These are phyloP conservation scores for Glossophaga mutica DNA, from an alignment of 2,797 vertebrate species.

Conservation along the genomic window DNA sequence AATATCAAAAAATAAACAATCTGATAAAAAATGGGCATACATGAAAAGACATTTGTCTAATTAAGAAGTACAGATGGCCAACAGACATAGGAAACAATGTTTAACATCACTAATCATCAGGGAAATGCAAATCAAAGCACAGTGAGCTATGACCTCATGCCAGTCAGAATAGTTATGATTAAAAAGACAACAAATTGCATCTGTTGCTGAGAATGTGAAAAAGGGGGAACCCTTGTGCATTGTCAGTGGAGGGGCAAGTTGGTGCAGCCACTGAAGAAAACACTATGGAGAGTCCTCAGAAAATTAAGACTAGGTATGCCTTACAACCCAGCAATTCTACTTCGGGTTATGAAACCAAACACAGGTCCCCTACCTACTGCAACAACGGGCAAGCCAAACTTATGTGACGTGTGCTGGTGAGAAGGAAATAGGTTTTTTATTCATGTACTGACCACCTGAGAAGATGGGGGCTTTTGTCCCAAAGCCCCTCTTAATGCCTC, in stretches of 20 bases:
- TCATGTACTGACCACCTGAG: no score
- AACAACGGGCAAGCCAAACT: no score
- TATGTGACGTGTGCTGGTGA: no score
- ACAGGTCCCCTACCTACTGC: no score
- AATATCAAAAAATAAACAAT: background rate
- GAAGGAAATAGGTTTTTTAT: no score
- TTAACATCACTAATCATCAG: background rate
- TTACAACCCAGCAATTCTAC: background rate
- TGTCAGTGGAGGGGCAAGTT: background rate
- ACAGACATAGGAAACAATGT: background rate
- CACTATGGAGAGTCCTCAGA: background rate
- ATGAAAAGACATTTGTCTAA: background rate
- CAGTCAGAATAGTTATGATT: background rate
- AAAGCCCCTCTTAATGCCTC: no score
- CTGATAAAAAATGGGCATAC: background rate
- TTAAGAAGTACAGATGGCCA: background rate
- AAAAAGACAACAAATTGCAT: background rate
- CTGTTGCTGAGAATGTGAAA: background rate
- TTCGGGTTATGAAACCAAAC: background rate
- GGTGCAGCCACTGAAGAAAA: background rate
- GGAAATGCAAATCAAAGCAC: background rate
- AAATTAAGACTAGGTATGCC: background rate
- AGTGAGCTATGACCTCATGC: background rate
- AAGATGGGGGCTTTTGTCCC: no score
- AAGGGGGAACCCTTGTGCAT: background rate